A percentile compares a stretch with the other conserved stretches of the same genome.
These are phyloP conservation scores for Carollia perspicillata DNA, from an alignment of 2,113 vertebrate genomes.

Conservation along the genomic window DNA sequence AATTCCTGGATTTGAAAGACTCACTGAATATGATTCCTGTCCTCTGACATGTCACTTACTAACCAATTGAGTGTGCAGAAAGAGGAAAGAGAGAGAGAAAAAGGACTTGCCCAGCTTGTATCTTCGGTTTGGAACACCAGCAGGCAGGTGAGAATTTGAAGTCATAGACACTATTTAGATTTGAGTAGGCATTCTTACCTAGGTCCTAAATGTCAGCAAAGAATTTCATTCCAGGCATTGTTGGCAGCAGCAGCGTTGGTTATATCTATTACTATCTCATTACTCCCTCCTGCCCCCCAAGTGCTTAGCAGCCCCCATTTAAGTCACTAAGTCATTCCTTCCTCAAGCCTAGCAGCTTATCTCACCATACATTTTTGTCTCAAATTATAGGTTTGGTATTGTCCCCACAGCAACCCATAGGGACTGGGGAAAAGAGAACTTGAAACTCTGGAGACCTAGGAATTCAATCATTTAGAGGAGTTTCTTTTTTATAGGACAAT, in stretches of 20 bases:
- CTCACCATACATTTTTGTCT: background rate
- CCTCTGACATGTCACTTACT: conserved; percentile 12
- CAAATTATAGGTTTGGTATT: background rate
- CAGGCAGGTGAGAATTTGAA: background rate
- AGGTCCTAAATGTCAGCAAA: conserved; percentile 55
- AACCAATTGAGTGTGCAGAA: background rate
- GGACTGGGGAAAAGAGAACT: background rate
- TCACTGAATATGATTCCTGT: conserved; percentile 22
- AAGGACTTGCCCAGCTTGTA: background rate
- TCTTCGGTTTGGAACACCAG: background rate
- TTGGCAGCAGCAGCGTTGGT: background rate
- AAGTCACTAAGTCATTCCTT: background rate
- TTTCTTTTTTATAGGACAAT: conserved; percentile 30
- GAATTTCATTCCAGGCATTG: background rate
- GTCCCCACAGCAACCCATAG: background rate
- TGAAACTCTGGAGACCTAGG: background rate
- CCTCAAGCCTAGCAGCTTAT: background rate
- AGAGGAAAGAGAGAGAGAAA: background rate
- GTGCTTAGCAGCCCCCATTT: background rate
- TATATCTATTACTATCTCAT: background rate
- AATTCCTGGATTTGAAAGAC: conserved; percentile 63
- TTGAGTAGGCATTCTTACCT: background rate
- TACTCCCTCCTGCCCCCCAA: background rate
- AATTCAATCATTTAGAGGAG: conserved; percentile 2
- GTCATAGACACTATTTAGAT: background rate